Evolutionary conservation across 2,888 invertebrate species (phyloP).

Genomic region (Tetragonula carbonaria): DNA sequence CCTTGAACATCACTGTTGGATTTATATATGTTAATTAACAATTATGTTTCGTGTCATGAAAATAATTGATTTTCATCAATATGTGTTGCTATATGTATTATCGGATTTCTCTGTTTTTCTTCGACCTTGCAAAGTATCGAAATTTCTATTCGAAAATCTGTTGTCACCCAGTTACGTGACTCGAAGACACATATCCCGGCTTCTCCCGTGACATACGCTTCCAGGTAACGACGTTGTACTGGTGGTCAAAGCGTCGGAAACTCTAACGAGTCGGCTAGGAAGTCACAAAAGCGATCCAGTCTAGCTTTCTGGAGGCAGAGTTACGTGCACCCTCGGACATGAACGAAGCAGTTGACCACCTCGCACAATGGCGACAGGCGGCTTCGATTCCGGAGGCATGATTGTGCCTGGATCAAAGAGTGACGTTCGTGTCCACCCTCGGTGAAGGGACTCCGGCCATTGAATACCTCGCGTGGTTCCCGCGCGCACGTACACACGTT

Average conservation of each 20-base stretch:
- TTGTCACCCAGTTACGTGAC: conserved; percentile 10
- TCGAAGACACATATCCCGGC: not conserved
- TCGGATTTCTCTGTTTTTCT: not conserved
- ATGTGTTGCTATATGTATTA: not conserved
- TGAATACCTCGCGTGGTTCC: conserved; percentile 43
- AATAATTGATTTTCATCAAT: not conserved
- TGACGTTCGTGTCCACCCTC: conserved; percentile 52
- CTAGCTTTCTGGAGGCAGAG: conserved; percentile 16
- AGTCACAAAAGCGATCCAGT: conserved; percentile 38
- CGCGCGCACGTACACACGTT: conserved; percentile 17
- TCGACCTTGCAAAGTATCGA: not conserved
- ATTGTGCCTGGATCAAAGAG: conserved; percentile 65
- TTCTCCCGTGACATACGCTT: not conserved
- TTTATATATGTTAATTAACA: not conserved
- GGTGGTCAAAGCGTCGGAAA: conserved; percentile 24
- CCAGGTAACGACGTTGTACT: not conserved
- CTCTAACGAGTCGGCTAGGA: conserved; percentile 29
- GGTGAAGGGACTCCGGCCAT: conserved; percentile 52
- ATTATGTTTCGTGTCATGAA: not conserved
- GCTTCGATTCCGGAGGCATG: conserved; percentile 61
- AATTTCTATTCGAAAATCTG: not conserved
- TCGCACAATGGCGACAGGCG: conserved; percentile 59
- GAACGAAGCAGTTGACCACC: conserved; percentile 58
- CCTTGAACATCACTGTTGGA: not conserved
- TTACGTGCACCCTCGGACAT: conserved; percentile 32